A percentile compares a stretch with the other conserved stretches of the same genome.
Evolutionary conservation across 2,797 vertebrate genomes (phyloP).

Genomic region (Hyperoplus immaculatus): DNA sequence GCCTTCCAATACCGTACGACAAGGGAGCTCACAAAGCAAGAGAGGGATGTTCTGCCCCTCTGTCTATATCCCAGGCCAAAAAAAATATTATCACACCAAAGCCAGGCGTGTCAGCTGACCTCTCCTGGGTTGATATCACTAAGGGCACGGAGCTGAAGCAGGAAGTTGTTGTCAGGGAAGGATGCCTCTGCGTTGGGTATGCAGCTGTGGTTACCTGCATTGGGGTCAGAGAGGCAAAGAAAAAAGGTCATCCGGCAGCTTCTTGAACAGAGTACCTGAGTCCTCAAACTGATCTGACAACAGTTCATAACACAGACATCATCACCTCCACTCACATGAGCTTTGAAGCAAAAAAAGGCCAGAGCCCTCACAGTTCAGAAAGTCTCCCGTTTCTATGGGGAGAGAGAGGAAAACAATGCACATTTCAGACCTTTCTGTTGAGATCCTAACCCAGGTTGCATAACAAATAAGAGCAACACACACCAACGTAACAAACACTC

Average conservation of each 20-base stretch:
- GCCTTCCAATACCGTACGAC: slow-evolving; percentile 73
- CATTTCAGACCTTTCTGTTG: slow-evolving; percentile 29
- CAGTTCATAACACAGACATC: background rate
- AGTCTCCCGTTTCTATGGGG: slow-evolving; percentile 93
- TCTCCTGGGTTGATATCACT: slow-evolving; percentile 93
- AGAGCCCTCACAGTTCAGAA: slow-evolving; percentile 98
- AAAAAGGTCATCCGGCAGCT: background rate
- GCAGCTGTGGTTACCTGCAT: slow-evolving; percentile 97
- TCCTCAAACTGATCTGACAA: slow-evolving; percentile 31
- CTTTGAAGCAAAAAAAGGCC: slow-evolving; percentile 97
- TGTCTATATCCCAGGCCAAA: slow-evolving; percentile 51
- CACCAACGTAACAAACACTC: slow-evolving; percentile 16
- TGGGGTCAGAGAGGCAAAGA: slow-evolving; percentile 33
- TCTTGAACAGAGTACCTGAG: background rate
- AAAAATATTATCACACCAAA: slow-evolving; percentile 63
- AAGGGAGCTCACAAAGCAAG: slow-evolving; percentile 62
- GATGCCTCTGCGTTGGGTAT: slow-evolving; percentile 95
- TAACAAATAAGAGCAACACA: slow-evolving; percentile 16
- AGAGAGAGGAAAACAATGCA: slow-evolving; percentile 40
- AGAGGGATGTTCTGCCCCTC: slow-evolving; percentile 50
- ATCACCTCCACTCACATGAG: slow-evolving; percentile 91
- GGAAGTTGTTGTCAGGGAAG: slow-evolving; percentile 96
- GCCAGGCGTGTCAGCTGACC: slow-evolving; percentile 85
- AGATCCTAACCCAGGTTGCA: slow-evolving; percentile 17
- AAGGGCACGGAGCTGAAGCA: slow-evolving; percentile 93